These are phyloP conservation scores for Gallirallus australis DNA, from an alignment of 2,797 vertebrate species.

Conservation along the genomic window DNA sequence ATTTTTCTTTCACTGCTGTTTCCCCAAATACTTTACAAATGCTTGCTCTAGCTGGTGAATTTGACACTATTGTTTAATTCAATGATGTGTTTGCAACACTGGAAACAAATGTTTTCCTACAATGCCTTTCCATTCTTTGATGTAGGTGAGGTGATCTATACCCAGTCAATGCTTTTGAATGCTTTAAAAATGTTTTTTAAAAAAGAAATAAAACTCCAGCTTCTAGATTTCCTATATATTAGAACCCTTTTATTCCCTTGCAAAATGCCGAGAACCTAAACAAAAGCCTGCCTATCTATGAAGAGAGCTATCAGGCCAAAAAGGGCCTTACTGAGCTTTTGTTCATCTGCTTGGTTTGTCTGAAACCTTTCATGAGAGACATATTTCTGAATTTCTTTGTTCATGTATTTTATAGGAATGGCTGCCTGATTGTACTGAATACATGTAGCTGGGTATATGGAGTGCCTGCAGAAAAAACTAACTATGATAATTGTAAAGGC, in stretches of 20 bases:
- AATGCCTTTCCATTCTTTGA: neutral
- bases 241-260: neutral
- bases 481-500: neutral
- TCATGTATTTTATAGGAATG: neutral
- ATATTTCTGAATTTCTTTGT: neutral
- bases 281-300: slow-evolving; percentile 6
- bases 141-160: neutral
- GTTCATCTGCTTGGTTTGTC: slow-evolving; percentile 1
- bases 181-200: neutral
- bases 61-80: slow-evolving; percentile 7
- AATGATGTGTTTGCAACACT: neutral
- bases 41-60: neutral
- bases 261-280: neutral
- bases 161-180: neutral
- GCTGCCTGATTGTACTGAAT: neutral
- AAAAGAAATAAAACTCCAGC: neutral
- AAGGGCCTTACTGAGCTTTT: neutral
- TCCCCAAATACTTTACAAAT: neutral
- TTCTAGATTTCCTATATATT: neutral
- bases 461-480: neutral
- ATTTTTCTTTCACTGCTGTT: neutral
- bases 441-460: accelerated
- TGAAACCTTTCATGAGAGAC: neutral
- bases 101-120: slow-evolving; percentile 3
- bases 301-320: neutral